Conservation (phyloP, 2,797 vertebrate species). For the Malacoraja senta region DNA sequence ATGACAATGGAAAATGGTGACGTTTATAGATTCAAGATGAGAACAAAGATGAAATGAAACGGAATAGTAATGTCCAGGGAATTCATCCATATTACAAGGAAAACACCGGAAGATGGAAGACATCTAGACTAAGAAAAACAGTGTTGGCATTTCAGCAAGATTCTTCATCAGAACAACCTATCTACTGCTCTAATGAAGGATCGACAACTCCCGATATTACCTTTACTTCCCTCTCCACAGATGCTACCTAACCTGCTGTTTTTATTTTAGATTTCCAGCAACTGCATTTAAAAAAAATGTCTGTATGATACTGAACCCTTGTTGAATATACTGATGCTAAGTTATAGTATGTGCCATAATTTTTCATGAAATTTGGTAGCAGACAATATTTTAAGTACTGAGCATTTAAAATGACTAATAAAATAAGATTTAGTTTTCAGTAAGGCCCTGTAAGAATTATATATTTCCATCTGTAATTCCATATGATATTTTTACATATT, state of each 20-base stretch:
- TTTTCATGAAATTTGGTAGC: neutral
- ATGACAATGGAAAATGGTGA: neutral
- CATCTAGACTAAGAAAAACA: too few species aligned
- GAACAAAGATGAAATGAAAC: neutral
- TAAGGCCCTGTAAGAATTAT: neutral
- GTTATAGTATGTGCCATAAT: neutral
- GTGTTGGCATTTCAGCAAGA: too few species aligned
- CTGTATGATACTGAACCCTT: neutral
- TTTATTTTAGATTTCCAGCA: too few species aligned
- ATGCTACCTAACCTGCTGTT: too few species aligned
- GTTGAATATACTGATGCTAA: neutral
- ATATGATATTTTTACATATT: constrained; percentile 6
- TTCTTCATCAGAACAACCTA: too few species aligned
- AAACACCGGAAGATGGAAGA: too few species aligned
- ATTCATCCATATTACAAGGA: neutral
- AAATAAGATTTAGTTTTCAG: neutral
- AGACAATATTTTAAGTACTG: neutral
- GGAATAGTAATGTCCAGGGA: neutral
- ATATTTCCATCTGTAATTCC: neutral
- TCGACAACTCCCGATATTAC: too few species aligned
- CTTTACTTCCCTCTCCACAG: too few species aligned
- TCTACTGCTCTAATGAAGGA: too few species aligned
- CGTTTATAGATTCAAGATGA: neutral
- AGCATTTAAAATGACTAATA: neutral
- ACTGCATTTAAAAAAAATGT: too few species aligned